These are phyloP conservation scores for Bergia puertoricense DNA, from an alignment of 92 coral and sea anemone genomes.

Conservation along the genomic window DNA sequence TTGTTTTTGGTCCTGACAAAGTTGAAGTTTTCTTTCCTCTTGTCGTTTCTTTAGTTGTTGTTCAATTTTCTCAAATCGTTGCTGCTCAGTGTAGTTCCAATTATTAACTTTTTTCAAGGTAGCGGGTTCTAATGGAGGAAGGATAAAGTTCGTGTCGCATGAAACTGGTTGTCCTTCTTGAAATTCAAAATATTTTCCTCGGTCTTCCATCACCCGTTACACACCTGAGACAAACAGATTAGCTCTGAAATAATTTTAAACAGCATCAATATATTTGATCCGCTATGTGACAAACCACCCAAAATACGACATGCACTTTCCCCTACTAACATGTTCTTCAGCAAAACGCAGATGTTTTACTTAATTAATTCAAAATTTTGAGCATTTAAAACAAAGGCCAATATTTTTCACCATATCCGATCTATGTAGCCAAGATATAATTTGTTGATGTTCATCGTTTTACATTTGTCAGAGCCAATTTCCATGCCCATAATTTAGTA, in stretches of 20 bases:
- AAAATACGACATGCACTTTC: neutral
- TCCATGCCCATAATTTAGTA: neutral
- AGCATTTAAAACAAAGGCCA: conserved; percentile 4
- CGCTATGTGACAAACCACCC: neutral
- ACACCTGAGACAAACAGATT: neutral
- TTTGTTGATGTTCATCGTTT: neutral
- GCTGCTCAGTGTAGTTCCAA: conserved; percentile 46
- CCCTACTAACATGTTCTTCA: neutral
- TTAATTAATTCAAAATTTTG: neutral
- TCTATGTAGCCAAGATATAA: neutral
- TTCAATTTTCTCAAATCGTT: conserved; percentile 41
- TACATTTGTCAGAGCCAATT: conserved; percentile 6
- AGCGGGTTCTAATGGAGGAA: conserved; percentile 56
- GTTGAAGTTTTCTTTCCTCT: conserved; percentile 53
- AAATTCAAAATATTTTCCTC: neutral
- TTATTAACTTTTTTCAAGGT: conserved; percentile 53
- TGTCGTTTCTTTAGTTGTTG: conserved; percentile 55
- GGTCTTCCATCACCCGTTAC: conserved; percentile 11
- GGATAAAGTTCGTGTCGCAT: conserved; percentile 38
- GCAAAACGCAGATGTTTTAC: conserved; percentile 11
- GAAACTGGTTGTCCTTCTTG: neutral
- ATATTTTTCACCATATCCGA: conserved; percentile 18
- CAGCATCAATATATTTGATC: neutral
- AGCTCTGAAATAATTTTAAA: neutral
- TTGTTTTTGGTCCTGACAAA: conserved; percentile 40